These are phyloP conservation scores for Mormyrus iriodes DNA, from an alignment of 2,113 vertebrate genomes.

Conservation along the genomic window DNA sequence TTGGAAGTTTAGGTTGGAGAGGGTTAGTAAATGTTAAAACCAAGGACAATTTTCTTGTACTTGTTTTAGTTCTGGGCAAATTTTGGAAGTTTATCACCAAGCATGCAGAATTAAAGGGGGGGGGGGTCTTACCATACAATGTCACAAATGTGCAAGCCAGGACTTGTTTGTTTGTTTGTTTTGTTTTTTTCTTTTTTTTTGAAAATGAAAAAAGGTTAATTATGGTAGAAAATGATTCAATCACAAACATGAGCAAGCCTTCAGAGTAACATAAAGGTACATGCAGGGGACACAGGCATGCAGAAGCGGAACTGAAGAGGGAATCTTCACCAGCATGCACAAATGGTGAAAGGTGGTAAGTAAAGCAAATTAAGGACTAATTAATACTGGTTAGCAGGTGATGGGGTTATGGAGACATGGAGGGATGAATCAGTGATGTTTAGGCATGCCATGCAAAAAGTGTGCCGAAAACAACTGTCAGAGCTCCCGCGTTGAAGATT, in stretches of 20 bases:
- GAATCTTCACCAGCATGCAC: conserved; percentile 68
- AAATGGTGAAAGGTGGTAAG: conserved; percentile 46
- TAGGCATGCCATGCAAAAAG: conserved; percentile 88
- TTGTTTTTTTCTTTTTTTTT: conserved; percentile 43
- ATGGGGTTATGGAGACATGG: conserved; percentile 45
- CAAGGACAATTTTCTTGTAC: conserved; percentile 80
- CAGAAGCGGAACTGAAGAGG: conserved; percentile 44
- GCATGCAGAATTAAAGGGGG: conserved; percentile 74
- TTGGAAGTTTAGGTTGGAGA: conserved; percentile 56
- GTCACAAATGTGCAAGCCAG: conserved; percentile 74
- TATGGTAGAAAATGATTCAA: conserved; percentile 50
- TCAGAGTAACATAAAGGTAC: conserved; percentile 44
- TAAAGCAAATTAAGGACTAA: conserved; percentile 33
- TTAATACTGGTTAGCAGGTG: conserved; percentile 51
- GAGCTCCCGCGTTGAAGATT: conserved; percentile 63
- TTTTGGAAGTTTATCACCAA: conserved; percentile 65
- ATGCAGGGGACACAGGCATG: conserved; percentile 58
- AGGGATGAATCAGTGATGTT: conserved; percentile 53
- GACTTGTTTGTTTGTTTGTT: conserved; percentile 35
- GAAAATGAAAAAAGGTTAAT: conserved; percentile 53
- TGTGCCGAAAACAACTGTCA: conserved; percentile 70
- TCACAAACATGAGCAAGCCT: conserved; percentile 45
- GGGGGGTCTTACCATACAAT: conserved; percentile 54
- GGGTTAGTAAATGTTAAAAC: conserved; percentile 78
- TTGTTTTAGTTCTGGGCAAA: conserved; percentile 73